These are phyloP conservation scores for Anniella stebbinsi DNA, from an alignment of 2,797 vertebrate genomes.

Conservation along the genomic window DNA sequence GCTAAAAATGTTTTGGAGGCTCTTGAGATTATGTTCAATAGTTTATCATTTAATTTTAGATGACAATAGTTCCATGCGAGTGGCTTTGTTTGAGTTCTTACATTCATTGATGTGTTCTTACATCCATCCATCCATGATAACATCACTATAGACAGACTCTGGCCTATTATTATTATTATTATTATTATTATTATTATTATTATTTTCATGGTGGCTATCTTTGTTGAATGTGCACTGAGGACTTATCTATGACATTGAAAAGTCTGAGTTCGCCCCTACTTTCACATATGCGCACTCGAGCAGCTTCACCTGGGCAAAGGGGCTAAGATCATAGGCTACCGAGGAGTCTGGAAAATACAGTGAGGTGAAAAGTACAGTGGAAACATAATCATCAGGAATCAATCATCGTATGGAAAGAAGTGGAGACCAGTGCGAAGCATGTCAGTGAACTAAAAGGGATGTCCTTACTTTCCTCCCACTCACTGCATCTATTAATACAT, in stretches of 20 bases:
- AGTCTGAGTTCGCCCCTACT: background rate
- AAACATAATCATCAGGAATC: background rate
- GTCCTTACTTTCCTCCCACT: conserved; percentile 42
- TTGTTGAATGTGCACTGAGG: background rate
- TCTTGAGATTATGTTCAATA: background rate
- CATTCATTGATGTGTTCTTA: background rate
- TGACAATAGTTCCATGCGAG: background rate
- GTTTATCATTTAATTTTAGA: background rate
- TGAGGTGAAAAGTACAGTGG: conserved; percentile 4
- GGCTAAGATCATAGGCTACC: background rate
- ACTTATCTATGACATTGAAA: background rate
- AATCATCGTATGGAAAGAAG: background rate
- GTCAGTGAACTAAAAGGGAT: conserved; percentile 23
- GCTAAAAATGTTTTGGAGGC: background rate
- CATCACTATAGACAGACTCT: background rate
- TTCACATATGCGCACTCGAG: background rate
- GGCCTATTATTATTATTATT: background rate
- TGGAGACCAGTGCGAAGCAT: conserved; percentile 38
- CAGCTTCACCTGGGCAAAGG: background rate
- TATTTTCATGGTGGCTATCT: background rate
- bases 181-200: no score
- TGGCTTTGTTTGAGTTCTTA: background rate
- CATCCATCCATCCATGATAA: background rate
- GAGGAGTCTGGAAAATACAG: background rate
- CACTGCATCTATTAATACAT: conserved; percentile 32